Conservation (phyloP, 2,113 vertebrate genomes). For the Neodon shergylaensis region DNA sequence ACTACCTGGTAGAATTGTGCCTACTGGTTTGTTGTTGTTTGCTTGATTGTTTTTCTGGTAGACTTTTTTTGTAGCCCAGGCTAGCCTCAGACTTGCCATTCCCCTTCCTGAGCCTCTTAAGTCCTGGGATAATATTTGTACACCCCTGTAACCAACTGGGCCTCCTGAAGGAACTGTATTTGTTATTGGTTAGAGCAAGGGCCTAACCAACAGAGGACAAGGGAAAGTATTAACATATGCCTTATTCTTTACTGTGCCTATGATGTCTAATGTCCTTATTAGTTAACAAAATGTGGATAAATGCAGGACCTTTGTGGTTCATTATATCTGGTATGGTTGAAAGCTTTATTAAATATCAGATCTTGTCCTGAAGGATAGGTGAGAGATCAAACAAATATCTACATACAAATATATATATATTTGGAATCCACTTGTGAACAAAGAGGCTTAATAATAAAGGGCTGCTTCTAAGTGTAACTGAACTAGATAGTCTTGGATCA, state of each 20-base stretch:
- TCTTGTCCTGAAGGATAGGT: neutral
- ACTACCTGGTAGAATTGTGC: neutral
- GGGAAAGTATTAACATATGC: slow-evolving; percentile 11
- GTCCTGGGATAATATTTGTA: neutral
- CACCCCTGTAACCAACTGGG: neutral
- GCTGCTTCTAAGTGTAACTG: neutral
- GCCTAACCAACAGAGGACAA: neutral
- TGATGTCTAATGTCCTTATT: neutral
- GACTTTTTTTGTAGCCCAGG: neutral
- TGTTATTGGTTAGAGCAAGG: slow-evolving; percentile 29
- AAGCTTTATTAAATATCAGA: neutral
- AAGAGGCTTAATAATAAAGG: neutral
- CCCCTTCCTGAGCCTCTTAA: neutral
- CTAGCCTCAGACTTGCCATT: neutral
- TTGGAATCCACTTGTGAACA: neutral
- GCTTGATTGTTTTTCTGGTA: neutral
- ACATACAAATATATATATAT: neutral
- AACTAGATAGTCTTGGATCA: slow-evolving; percentile 20
- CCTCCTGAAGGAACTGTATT: neutral
- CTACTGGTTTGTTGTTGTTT: neutral
- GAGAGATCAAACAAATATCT: neutral
- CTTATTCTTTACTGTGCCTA: neutral
- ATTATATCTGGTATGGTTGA: neutral
- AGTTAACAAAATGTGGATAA: neutral
- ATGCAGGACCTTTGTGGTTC: neutral